Base-by-base conservation (phyloP, 2,888 invertebrate genomes). In the Rugalucina vietnamica region DNA sequence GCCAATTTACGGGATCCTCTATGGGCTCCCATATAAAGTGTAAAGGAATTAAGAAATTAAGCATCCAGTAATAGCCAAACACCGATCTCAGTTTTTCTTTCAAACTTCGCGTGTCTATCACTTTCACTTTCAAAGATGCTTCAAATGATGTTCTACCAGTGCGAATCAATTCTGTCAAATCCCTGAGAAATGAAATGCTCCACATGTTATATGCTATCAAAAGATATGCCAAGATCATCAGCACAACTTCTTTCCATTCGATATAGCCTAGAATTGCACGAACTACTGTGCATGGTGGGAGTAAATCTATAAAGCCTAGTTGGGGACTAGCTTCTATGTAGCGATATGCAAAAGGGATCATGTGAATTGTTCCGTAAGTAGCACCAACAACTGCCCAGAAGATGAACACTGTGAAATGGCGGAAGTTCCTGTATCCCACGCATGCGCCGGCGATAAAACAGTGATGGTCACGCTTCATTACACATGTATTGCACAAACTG, bases 391-490 rank as follows among this genome's bases (percentile, higher is more conserved):
- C 76, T 0, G 91, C 86, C 92, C 93, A 94, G 77, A 93, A 90
- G 14, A 89, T 84, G 79, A 94, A 93, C 27, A 93, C 90, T 39
- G 91, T 81, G 75, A 94, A 94, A 84, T 93, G 91, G 29, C 93
- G 90, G 72, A 92, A 91, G 86, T 94, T 94, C n/a, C 89, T 76
- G 77, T 91, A 91, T 0, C 94, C 94, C 18, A 94, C 87, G 81
- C 94, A 94, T 21, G 90, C 85, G 24, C 93, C 92, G 5, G 93
- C 90, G 84, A 94, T 92, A 87, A 92, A 93, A 80, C 94, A 94
- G 82, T 94, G 94, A 83, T 94, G 94, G 88, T 94, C 94, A 5
- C 94, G 84, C 83, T 94, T 94, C 14, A 94, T 90, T 18, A 94
- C 89, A 83, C 94, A 94, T 1, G 79, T 87, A 32, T 91, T 88